These are phyloP conservation scores for Cyprinodon variegatus DNA, from an alignment of 2,113 vertebrate genomes.

Conservation along the genomic window DNA sequence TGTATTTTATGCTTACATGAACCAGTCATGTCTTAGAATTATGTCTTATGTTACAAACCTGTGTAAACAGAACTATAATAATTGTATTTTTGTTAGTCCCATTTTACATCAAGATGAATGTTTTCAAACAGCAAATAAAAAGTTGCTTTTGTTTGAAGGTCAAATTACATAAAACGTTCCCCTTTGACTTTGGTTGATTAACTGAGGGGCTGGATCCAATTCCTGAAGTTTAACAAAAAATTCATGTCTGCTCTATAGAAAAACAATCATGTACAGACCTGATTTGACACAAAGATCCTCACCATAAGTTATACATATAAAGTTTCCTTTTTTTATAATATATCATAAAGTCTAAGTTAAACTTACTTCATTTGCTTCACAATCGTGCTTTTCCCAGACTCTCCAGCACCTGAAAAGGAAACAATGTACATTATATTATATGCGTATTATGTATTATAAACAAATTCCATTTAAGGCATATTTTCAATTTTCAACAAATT, in stretches of 20 bases:
- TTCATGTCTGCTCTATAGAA: background rate
- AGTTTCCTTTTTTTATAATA: no score
- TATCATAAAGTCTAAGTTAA: background rate
- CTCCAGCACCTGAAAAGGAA: conserved; percentile 89
- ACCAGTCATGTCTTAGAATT: no score
- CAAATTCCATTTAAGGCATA: background rate
- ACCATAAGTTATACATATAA: background rate
- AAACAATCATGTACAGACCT: background rate
- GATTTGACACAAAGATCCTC: background rate
- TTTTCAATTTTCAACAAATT: background rate
- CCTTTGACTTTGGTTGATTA: background rate
- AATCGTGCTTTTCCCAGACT: conserved; percentile 98
- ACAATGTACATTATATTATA: background rate
- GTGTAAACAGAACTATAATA: background rate
- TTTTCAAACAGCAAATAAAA: background rate
- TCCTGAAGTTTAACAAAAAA: background rate
- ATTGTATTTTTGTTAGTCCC: background rate
- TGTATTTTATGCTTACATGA: background rate
- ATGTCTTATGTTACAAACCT: background rate
- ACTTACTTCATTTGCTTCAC: conserved; percentile 99
- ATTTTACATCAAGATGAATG: background rate
- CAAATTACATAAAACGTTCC: background rate
- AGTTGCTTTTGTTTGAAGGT: background rate
- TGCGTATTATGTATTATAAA: background rate
- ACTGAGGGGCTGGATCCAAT: background rate